phyloP scores from a whole-genome alignment of 2,113 vertebrate species.

The Neofelis nebulosa region DNA sequence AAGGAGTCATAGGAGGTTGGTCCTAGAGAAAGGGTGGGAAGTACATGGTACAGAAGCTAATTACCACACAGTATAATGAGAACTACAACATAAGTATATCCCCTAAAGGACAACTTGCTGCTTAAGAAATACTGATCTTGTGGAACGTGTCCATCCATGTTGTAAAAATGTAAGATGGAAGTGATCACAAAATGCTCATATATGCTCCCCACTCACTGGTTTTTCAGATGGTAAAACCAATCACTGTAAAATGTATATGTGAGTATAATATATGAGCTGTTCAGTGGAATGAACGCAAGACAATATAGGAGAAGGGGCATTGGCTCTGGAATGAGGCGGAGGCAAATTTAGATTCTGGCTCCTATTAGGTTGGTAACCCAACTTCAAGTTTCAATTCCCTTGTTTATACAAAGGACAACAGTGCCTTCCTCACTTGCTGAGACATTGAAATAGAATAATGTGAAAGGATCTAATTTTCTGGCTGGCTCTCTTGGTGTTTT shows the following conservation, averaged over 20 bases:
- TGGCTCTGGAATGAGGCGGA: background rate
- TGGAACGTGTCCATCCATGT: background rate
- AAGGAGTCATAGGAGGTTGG: background rate
- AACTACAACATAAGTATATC: background rate
- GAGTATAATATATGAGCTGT: background rate
- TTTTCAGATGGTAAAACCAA: background rate
- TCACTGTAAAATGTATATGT: background rate
- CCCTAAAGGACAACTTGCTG: background rate
- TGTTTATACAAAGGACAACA: background rate
- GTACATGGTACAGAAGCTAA: background rate
- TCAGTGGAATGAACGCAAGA: background rate
- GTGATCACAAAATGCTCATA: background rate
- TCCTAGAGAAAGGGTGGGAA: background rate
- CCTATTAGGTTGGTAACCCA: background rate
- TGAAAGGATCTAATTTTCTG: background rate
- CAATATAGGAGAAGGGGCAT: background rate
- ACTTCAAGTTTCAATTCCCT: background rate
- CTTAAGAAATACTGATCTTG: background rate
- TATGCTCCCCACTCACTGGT: background rate
- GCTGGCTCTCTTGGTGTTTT: background rate
- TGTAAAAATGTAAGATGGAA: background rate
- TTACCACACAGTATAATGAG: background rate
- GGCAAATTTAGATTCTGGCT: background rate
- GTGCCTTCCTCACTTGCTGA: background rate
- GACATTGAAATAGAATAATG: background rate